These are phyloP conservation scores for Pseudolaguvia tuberculata DNA, from an alignment of 2,113 vertebrate genomes.

Conservation along the genomic window DNA sequence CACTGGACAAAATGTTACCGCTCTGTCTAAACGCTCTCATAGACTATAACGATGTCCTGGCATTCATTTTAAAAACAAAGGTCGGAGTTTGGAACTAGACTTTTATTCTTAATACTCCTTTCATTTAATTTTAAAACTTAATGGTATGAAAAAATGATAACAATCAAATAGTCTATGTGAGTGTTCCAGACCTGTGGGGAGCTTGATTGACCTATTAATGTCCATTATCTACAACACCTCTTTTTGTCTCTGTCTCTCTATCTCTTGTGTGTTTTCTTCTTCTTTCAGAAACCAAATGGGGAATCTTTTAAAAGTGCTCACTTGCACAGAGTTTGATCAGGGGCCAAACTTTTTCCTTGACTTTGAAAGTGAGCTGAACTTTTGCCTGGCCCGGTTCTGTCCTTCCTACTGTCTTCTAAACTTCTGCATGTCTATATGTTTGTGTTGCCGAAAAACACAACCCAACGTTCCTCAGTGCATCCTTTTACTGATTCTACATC, in stretches of 20 bases:
- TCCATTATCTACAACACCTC: slow-evolving; percentile 31
- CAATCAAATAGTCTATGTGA: slow-evolving; percentile 3
- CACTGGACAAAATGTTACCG: slow-evolving; percentile 51
- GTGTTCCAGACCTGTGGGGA: slow-evolving; percentile 5
- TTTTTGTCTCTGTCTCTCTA: slow-evolving; percentile 53
- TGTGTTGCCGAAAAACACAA: slow-evolving; percentile 2
- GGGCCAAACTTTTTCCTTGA: slow-evolving; percentile 94
- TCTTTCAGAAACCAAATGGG: slow-evolving; percentile 85
- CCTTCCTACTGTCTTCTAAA: slow-evolving; percentile 50
- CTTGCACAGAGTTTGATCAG: slow-evolving; percentile 90
- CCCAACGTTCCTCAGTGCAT: slow-evolving; percentile 4
- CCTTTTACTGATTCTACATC: not conserved
- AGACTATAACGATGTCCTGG: not conserved
- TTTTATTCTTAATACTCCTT: not conserved
- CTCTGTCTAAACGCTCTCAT: slow-evolving; percentile 16
- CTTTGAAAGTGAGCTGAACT: slow-evolving; percentile 88
- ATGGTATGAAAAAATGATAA: not conserved
- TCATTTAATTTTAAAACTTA: not conserved
- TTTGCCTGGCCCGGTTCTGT: slow-evolving; percentile 65
- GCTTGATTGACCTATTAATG: not conserved
- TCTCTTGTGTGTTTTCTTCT: slow-evolving; percentile 60
- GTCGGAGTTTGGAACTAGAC: too few relatives aligned
- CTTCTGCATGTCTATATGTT: slow-evolving; percentile 49
- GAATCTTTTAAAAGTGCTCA: slow-evolving; percentile 86
- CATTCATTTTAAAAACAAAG: not conserved